These are phyloP conservation scores for Catharus ustulatus DNA, from an alignment of 2,797 vertebrate species.

Conservation along the genomic window DNA sequence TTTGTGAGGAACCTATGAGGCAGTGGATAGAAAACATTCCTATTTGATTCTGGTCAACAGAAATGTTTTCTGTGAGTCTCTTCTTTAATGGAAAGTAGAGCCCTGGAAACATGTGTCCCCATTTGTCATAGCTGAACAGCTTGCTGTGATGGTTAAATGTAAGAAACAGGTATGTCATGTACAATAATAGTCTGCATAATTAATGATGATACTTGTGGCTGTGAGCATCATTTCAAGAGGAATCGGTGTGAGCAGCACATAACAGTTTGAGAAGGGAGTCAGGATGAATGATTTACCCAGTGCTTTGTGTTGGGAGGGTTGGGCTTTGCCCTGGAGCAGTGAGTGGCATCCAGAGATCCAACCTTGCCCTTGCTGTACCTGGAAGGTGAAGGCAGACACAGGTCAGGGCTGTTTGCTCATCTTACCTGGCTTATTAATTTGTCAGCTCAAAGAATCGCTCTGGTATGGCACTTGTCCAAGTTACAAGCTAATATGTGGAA, in stretches of 20 bases:
- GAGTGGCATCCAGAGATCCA: background rate
- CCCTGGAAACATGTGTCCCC: background rate
- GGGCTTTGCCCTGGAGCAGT: background rate
- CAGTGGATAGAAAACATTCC: background rate
- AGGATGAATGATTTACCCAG: background rate
- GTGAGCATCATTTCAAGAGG: background rate
- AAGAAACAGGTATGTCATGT: background rate
- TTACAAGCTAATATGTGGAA: slow-evolving; percentile 7
- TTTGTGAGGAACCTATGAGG: background rate
- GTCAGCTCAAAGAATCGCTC: background rate
- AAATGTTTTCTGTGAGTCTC: background rate
- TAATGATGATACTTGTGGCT: background rate
- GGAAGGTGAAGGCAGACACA: background rate
- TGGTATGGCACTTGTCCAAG: slow-evolving; percentile 12
- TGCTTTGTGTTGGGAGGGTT: background rate
- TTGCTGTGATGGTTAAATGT: background rate
- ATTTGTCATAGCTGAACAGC: background rate
- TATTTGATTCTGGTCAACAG: background rate
- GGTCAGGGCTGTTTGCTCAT: background rate
- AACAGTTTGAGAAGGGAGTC: background rate
- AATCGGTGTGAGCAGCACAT: background rate
- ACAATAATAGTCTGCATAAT: background rate
- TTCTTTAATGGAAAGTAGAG: background rate
- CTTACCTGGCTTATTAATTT: slow-evolving; percentile 47
- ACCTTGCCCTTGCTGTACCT: background rate